Conservation (phyloP, 2,113 vertebrate genomes). For the Crocuta crocuta region DNA sequence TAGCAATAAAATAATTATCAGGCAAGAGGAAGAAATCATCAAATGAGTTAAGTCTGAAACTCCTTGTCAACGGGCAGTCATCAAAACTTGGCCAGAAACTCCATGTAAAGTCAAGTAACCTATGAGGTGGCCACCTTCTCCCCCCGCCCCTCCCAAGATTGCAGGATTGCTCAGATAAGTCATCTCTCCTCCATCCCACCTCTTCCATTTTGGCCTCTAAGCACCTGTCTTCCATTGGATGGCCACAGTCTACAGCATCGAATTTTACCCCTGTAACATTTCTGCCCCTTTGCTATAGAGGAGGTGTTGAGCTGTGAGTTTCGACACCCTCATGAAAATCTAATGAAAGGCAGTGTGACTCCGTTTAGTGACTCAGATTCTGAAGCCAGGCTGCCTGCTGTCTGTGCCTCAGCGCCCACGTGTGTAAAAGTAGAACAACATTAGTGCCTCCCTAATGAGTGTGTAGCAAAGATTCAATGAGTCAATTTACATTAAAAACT, state of each 20-base stretch:
- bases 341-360: neutral
- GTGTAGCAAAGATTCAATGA: neutral
- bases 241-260: neutral
- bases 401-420: too few relatives aligned
- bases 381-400: too few relatives aligned
- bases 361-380: neutral
- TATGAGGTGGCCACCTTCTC: neutral
- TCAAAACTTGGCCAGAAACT: neutral
- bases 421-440: neutral
- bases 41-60: too few relatives aligned
- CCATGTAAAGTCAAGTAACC: neutral
- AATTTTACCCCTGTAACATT: neutral
- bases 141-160: too few relatives aligned
- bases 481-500: neutral
- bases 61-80: rapidly evolving
- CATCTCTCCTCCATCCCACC: too few relatives aligned
- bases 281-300: neutral
- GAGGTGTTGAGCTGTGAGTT: neutral
- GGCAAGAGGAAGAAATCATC: neutral
- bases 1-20: neutral
- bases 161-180: neutral
- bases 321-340: neutral
- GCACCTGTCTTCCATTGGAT: neutral
- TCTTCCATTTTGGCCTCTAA: neutral
- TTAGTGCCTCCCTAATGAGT: neutral